A percentile compares a stretch with the other conserved stretches of the same genome.
phyloP scores from a whole-genome alignment of 2,797 vertebrate species.

The Toxotes lorentzi region DNA sequence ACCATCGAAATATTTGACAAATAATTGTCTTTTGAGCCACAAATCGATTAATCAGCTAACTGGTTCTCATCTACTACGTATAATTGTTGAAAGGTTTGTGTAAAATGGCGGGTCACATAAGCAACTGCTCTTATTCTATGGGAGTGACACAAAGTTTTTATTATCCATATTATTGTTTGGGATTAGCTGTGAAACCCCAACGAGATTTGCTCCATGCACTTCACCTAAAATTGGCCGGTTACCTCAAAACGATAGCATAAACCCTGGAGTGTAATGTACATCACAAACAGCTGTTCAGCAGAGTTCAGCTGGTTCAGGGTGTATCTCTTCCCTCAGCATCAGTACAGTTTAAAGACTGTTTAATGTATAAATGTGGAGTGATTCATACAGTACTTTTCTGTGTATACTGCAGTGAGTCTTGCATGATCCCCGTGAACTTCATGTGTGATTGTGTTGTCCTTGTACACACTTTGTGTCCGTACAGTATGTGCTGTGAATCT shows the following conservation, averaged over 20 bases:
- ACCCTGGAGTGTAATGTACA: not conserved
- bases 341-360: not conserved
- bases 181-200: not conserved
- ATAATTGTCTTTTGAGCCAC: not conserved
- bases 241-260: not conserved
- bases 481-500: slow-evolving; percentile 71
- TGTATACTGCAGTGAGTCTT: not conserved
- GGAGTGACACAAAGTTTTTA: not conserved
- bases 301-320: not conserved
- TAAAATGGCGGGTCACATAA: not conserved
- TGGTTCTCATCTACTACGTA: not conserved
- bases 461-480: slow-evolving; percentile 39
- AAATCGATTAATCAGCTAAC: not conserved
- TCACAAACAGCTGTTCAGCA: slow-evolving; percentile 2
- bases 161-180: not conserved
- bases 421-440: slow-evolving; percentile 12
- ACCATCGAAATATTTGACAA: not conserved
- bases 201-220: not conserved
- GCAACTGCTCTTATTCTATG: not conserved
- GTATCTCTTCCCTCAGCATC: not conserved
- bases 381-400: not conserved
- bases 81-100: not conserved
- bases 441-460: slow-evolving; percentile 50
- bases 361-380: not conserved
- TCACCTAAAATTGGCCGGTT: not conserved